Conservation (phyloP, 2,797 vertebrate genomes). For the Odontamblyopus rebecca region DNA sequence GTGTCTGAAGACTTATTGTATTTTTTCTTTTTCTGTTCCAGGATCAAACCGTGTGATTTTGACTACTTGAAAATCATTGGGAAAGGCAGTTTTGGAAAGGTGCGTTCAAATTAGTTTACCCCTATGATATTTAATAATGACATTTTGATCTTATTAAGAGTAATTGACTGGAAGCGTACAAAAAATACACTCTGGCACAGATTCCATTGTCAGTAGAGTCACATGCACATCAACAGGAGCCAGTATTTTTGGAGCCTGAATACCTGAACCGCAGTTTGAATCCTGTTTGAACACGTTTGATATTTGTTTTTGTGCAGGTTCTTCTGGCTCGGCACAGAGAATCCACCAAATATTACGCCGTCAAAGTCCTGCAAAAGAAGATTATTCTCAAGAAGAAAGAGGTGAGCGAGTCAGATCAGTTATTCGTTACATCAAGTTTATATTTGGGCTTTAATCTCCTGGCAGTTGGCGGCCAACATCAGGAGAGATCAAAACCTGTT, state of each 20-base stretch:
- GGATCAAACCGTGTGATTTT: slow-evolving; percentile 81
- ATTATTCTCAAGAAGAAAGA: slow-evolving; percentile 85
- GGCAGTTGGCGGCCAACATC: too few relatives aligned
- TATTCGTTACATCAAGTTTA: not conserved
- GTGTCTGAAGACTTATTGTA: too few relatives aligned
- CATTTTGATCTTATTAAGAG: too few relatives aligned
- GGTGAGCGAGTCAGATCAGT: slow-evolving; percentile 46
- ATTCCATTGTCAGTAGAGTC: too few relatives aligned
- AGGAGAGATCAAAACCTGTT: too few relatives aligned
- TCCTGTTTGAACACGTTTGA: not conserved
- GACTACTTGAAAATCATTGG: slow-evolving; percentile 84
- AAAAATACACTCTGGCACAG: too few relatives aligned
- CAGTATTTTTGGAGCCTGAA: not conserved
- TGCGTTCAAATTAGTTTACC: slow-evolving; percentile 30
- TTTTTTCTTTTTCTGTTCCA: slow-evolving; percentile 31
- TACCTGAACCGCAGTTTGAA: not conserved
- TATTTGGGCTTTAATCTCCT: too few relatives aligned
- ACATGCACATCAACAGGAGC: not conserved
- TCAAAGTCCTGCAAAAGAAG: slow-evolving; percentile 85
- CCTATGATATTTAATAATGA: too few relatives aligned
- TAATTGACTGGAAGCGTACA: too few relatives aligned
- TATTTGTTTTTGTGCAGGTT: slow-evolving; percentile 62
- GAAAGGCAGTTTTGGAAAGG: slow-evolving; percentile 85
- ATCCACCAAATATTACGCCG: slow-evolving; percentile 76
- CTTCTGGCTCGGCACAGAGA: slow-evolving; percentile 82